Base-by-base conservation (phyloP, 2,888 invertebrate genomes). In the Mayetiola destructor region DNA sequence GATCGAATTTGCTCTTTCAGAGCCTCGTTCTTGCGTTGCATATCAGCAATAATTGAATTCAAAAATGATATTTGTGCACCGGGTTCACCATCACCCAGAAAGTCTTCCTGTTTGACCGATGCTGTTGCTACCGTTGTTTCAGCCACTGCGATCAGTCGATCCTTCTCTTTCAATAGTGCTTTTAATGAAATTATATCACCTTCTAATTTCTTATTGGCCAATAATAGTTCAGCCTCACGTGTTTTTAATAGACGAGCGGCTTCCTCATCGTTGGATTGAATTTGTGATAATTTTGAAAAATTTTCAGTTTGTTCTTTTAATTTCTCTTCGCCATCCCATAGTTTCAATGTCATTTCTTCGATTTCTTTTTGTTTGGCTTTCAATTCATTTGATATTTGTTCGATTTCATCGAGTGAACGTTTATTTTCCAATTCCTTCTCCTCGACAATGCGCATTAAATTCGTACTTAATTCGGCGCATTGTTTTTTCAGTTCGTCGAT, bases 1-100 rank as follows among this genome's bases (percentile, higher is more conserved):
- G 85, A 83, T 64, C 89, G 83, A 48, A 94, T 81, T 64, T 87
- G 78, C 56, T 83, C 80, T 67, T 82, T 77, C 2, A 94, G 76
- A 63, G 85, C 84, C 66, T 91, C 88, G 68, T 92, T 93, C 71
- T 95, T 95, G 63, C 81, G 81, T 72, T 94, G 92, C 84, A 95
- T 88, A 67, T 95, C 95, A 29, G 91, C 92, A 64, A 97, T 96
- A 63, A 97, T 93, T 9, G 94, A 89, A 75, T 97, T 95, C 30
- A 97, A 77, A 74, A 97, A 96, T 64, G 86, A 85, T 58, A 91
- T 83, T 73, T 89, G 86, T 10, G 81, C 79, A n/a, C 48, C 48
- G 14, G 48, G 48, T 48, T 48, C 48, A n/a, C 48, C 48, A 3
- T 48, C 48, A 14, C n/a, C 9, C 2, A 48, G 27, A 9, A 48